Percentiles rank a stretch among this genome's conserved stretches.
Evolutionary conservation across 2,888 invertebrate species (phyloP).

Genomic region (Andrena bicolor): DNA sequence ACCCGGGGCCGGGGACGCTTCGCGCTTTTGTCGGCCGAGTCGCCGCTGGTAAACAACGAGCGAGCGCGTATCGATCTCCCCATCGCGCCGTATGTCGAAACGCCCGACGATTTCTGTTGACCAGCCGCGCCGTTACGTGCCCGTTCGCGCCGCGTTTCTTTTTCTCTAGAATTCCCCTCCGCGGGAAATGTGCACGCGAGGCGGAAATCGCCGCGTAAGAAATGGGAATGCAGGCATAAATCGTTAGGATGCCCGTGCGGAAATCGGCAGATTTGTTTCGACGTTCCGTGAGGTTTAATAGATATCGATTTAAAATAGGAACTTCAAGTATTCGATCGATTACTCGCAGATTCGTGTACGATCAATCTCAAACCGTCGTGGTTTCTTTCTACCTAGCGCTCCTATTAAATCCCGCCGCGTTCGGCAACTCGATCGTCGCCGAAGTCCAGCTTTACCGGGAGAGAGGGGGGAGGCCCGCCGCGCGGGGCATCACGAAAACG

Average conservation of each 20-base stretch:
- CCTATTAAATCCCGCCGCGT: not conserved
- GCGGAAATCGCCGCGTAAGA: conserved; percentile 35
- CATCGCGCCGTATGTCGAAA: conserved; percentile 29
- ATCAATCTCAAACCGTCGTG: not conserved
- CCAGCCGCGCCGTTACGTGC: not conserved
- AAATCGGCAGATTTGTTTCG: not conserved
- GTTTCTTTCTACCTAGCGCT: not conserved
- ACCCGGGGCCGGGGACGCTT: conserved; percentile 5
- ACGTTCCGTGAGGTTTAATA: no score
- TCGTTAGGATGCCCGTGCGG: not conserved
- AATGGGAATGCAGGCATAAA: conserved; percentile 13
- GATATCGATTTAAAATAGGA: not conserved
- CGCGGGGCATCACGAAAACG: conserved; percentile 57
- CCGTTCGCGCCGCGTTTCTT: not conserved
- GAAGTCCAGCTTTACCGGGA: conserved; percentile 3
- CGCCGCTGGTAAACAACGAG: conserved; percentile 65
- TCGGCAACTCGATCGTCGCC: not conserved
- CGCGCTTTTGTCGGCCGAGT: conserved; percentile 34
- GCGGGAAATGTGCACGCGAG: conserved; percentile 37
- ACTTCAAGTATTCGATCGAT: not conserved
- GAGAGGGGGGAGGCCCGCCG: not conserved
- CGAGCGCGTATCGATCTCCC: conserved; percentile 66
- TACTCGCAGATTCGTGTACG: not conserved
- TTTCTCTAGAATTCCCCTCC: not conserved
- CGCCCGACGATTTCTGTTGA: conserved; percentile 56